Base-by-base conservation (phyloP, 2,888 invertebrate species). In the Hermodice carunculata region DNA sequence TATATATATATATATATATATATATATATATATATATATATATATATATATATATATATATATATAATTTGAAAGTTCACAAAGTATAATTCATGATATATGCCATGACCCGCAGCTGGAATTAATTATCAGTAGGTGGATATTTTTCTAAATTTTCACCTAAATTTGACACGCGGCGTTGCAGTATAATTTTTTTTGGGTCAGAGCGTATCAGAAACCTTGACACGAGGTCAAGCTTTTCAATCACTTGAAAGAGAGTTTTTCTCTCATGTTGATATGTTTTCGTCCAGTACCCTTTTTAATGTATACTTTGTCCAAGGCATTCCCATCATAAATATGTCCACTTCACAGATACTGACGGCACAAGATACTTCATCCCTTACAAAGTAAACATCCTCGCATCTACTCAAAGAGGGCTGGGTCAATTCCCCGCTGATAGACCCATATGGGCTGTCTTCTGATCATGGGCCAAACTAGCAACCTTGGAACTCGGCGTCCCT, bases 31-130 rank as follows among this genome's bases (percentile, higher is more conserved):
- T 44, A 44, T 44, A n/a, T 44, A 44, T 44, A 44, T n/a, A n/a
- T 44, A 44, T 44, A 44, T 44, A 44, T 44, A 44, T 44, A 44
- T 44, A 44, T n/a, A n/a, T 44, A 44, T n/a, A n/a, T 44, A n/a
- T 44, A 44, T 44, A 44, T 44, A n/a, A 44, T 44, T 6, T n/a
- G 22, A 11, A 6, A 44, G n/a, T n/a, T 44, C 8, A 37, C 14
- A 14, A 37, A 37, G 40, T 14, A 14, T 37, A 14, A 14, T n/a
- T n/a, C n/a, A n/a, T n/a, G n/a, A n/a, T n/a, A n/a, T n/a, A n/a
- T n/a, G n/a, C n/a, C n/a, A n/a, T n/a, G n/a, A n/a, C n/a, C n/a
- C n/a, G n/a, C n/a, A n/a, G n/a, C n/a, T n/a, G n/a, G n/a, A n/a
- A n/a, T n/a, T n/a, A n/a, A n/a, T n/a, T n/a, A n/a, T n/a, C n/a